Conservation (phyloP, 2,888 invertebrate genomes). For the Lepetodrilus schrolli region DNA sequence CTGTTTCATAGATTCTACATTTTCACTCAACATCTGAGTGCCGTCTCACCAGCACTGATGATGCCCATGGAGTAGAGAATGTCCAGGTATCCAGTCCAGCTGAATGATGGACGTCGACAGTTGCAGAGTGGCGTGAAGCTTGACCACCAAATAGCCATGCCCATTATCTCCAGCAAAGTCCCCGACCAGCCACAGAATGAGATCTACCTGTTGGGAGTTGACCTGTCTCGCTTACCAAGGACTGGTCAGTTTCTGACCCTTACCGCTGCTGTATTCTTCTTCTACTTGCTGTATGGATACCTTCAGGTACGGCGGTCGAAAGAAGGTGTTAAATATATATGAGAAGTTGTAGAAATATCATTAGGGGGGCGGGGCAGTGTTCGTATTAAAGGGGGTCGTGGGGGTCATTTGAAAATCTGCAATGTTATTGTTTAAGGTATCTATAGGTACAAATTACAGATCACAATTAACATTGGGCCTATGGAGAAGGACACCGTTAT, state of each 20-base stretch:
- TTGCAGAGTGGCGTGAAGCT: not conserved
- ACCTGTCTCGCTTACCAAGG: constrained; percentile 82
- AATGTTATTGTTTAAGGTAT: not conserved
- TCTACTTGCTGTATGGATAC: constrained; percentile 93
- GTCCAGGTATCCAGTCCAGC: constrained; percentile 9
- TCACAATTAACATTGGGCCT: not conserved
- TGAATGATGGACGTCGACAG: constrained; percentile 13
- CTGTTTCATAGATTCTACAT: too few relatives aligned
- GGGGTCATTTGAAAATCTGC: too few relatives aligned
- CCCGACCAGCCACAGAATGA: constrained; percentile 29
- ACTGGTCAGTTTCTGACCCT: constrained; percentile 85
- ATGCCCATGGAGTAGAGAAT: not conserved
- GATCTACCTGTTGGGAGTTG: constrained; percentile 82
- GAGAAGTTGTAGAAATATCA: too few relatives aligned
- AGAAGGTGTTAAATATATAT: too few relatives aligned
- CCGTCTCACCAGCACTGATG: too few relatives aligned
- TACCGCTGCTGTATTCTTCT: constrained; percentile 87
- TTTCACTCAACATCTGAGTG: too few relatives aligned
- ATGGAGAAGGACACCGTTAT: too few relatives aligned
- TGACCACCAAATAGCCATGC: not conserved
- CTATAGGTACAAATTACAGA: not conserved
- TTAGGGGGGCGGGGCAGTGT: too few relatives aligned
- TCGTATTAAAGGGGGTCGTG: too few relatives aligned
- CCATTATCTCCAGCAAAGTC: not conserved
- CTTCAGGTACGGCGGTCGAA: too few relatives aligned